Evolutionary conservation across 2,797 vertebrate species (phyloP).

Genomic region (Crypturellus tataupa): DNA sequence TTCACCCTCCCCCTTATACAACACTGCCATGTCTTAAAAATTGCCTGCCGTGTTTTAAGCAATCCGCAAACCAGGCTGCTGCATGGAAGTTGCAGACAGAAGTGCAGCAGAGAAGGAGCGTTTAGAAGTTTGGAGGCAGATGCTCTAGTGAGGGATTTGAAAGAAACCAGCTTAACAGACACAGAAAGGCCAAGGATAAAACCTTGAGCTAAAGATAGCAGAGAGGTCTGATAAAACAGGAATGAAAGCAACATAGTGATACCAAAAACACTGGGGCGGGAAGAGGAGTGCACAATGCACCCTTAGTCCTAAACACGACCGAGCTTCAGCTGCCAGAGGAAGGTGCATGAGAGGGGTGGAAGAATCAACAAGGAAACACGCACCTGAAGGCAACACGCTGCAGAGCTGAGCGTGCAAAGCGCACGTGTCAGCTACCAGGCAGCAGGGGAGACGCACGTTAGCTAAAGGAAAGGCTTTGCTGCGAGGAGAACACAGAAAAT

Average conservation of each 20-base stretch:
- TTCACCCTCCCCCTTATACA: accelerated
- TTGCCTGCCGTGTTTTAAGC: too few species aligned
- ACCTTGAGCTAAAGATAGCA: neutral
- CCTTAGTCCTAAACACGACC: neutral
- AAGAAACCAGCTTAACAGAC: neutral
- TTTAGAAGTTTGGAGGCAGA: neutral
- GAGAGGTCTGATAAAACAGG: neutral
- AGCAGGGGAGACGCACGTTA: neutral
- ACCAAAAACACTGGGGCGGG: neutral
- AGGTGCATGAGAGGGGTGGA: neutral
- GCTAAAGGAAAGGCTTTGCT: neutral
- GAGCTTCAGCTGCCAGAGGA: neutral
- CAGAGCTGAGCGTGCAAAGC: neutral
- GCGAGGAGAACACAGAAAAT: neutral
- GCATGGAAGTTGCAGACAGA: neutral
- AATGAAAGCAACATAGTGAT: neutral
- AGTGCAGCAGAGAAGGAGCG: neutral
- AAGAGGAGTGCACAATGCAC: neutral
- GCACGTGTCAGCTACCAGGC: neutral
- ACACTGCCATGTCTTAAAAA: neutral
- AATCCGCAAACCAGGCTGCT: accelerated
- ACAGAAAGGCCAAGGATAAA: neutral
- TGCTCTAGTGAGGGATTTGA: neutral
- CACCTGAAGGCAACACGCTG: neutral
- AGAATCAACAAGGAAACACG: neutral